Evolutionary conservation across 1,140 invertebrate genomes (phyloP).

Genomic region (Himalopsyche phryganea): DNA sequence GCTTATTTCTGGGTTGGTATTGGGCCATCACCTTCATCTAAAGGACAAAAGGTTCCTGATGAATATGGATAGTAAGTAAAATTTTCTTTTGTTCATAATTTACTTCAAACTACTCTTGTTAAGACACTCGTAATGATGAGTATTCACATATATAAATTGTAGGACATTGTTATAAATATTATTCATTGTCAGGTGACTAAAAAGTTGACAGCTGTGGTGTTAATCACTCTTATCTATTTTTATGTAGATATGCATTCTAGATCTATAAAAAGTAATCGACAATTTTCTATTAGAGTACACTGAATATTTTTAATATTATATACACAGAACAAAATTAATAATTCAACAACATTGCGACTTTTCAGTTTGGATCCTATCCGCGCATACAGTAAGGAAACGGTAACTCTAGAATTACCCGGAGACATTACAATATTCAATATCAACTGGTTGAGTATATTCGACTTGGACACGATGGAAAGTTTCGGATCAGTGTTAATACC

Average conservation of each 20-base stretch:
- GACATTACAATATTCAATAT: conserved; percentile 80
- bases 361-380: conserved; percentile 68
- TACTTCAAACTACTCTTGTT: background rate
- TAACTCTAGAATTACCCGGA: conserved; percentile 75
- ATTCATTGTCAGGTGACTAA: too few relatives aligned
- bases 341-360: too few relatives aligned
- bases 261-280: too few relatives aligned
- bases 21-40: conserved; percentile 78
- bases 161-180: too few relatives aligned
- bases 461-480: conserved; percentile 67
- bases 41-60: conserved; percentile 80
- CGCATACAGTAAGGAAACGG: conserved; percentile 69
- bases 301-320: too few relatives aligned
- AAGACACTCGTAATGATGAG: background rate
- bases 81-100: conserved; percentile 3
- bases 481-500: conserved; percentile 77
- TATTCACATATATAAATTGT: background rate
- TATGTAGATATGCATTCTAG: too few relatives aligned
- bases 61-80: conserved; percentile 87
- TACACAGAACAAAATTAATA: too few relatives aligned
- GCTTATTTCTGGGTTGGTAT: conserved; percentile 86
- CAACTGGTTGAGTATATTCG: conserved; percentile 80
- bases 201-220: too few relatives aligned
- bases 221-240: too few relatives aligned
- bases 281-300: too few relatives aligned